Evolutionary conservation across 1,140 invertebrate genomes (phyloP), one percentile per base, ranked within the genome.

Genomic region (Pachyrhynchus sulphureomaculatus): DNA sequence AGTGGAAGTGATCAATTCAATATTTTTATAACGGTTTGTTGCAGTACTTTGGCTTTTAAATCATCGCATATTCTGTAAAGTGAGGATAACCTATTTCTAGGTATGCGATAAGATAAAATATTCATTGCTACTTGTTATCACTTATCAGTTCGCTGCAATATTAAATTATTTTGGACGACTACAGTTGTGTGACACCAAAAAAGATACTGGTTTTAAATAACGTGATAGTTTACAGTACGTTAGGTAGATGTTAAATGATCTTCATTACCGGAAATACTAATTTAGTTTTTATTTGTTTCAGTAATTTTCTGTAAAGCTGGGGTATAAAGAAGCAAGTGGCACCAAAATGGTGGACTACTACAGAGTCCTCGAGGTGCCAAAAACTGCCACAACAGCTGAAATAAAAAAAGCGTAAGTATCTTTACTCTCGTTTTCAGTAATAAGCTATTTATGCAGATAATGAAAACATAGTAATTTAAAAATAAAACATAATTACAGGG

Each of bases 341-440:
- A 73, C 72, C 73, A 72, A 69, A 59, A 95, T 93, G 91, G 90
- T 93, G 76, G 94, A 96, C 82, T 97, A 96, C 78, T 98, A 98
- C 82, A 87, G 85, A 78, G 82, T 92, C 68, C 83, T 99, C 63
- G 93, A 95, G 75, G 86, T 99, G 64, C 80, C 84, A 45, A 83
- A 85, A 69, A 85, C 77, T 67, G 88, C 94, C 34, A 86, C 86
- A 37, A 87, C 88, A 37, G 81, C 81, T 33, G 95, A 98, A 75
- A 94, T 99, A 51, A 99, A 98, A 83, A 98, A 98, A 84, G 93
- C 96, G 92, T 96, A 87, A 89, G 92, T 90, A 13, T n/a, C n/a
- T n/a, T n/a, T n/a, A n/a, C n/a, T n/a, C n/a, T n/a, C n/a, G n/a
- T n/a, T n/a, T n/a, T n/a, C n/a, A n/a, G n/a, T n/a, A n/a, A n/a